phyloP scores from a whole-genome alignment of 2,888 invertebrate genomes.

The Drosophila meridiana region DNA sequence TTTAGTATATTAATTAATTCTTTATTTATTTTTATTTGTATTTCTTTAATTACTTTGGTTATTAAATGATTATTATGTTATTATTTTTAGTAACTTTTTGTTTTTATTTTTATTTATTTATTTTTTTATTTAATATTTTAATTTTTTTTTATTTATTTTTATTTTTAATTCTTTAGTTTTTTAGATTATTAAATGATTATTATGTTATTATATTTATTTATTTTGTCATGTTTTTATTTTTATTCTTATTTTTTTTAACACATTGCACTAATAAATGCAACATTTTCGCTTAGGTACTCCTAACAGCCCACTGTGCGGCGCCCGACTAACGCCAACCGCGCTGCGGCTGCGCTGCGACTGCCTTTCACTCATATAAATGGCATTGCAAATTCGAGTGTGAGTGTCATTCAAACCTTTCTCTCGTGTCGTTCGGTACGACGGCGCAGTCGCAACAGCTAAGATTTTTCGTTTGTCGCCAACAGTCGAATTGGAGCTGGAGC shows the following conservation, averaged over 20 bases:
- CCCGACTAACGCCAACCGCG: constrained; percentile 47
- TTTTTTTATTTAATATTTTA: neutral
- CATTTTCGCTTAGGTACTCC: constrained; percentile 6
- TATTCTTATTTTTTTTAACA: neutral
- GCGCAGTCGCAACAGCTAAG: constrained; percentile 44
- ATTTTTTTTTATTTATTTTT: neutral
- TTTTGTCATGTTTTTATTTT: neutral
- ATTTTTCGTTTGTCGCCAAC: constrained; percentile 57
- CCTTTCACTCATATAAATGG: constrained; percentile 86
- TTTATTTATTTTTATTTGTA: no score
- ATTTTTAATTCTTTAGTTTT: no score
- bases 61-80: no score
- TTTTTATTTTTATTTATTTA: neutral
- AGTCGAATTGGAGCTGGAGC: constrained; percentile 57
- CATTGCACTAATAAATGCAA: neutral
- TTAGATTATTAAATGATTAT: no score
- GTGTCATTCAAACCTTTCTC: constrained; percentile 85
- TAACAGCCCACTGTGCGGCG: constrained; percentile 56
- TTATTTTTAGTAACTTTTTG: neutral
- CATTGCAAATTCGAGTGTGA: constrained; percentile 84
- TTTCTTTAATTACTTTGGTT: no score
- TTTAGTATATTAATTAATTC: no score
- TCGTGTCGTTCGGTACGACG: constrained; percentile 64
- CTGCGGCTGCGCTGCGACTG: constrained; percentile 71
- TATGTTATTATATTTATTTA: neutral